Evolutionary conservation across 64 coral and sea anemone species (phyloP), one percentile per base, ranked within the genome.

Genomic region (Montipora sp.): DNA sequence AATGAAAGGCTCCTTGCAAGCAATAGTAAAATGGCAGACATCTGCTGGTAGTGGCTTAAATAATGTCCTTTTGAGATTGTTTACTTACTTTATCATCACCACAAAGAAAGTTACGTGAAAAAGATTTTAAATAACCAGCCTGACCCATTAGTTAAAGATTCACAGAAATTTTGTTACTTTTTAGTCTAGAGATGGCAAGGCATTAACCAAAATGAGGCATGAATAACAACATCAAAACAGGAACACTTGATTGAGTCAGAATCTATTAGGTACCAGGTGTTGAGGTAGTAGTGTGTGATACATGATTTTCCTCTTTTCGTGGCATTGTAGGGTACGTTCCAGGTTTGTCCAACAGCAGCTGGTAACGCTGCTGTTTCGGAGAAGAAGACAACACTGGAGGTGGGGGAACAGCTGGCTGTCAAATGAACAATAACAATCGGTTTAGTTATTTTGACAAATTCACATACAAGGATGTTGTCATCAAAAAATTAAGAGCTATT

Each of bases 301-400:
- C 65, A 22, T 85, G 82, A 22, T 85, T 65, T 43, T 97, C 95
- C 23, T 97, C 95, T 84, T 94, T 97, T 63, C 92, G 72, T 15
- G 78, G 92, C 49, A 97, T 60, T 59, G 95, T 97, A 63, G 95
- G 95, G 21, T 97, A 97, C 0, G 78, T 79, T 36, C 95, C 95
- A 49, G 95, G 95, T 89, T 83, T 91, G 50, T 92, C 92, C n/a
- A 97, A 85, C 49, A 97, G 78, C 51, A 55, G 75, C 50, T 97
- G 92, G 61, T 97, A 97, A 20, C 90, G 89, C 20, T 91, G 48
- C 36, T 97, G 95, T 77, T 97, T 97, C 3, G 95, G 92, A 73
- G 95, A 88, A 0, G 95, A 96, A 23, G 90, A 76, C 2, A 82
- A 87, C 18, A 70, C 59, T 48, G 92, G 92, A 79, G 66, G 73